phyloP scores from a whole-genome alignment of 2,113 vertebrate species.

The Cynocephalus volans region DNA sequence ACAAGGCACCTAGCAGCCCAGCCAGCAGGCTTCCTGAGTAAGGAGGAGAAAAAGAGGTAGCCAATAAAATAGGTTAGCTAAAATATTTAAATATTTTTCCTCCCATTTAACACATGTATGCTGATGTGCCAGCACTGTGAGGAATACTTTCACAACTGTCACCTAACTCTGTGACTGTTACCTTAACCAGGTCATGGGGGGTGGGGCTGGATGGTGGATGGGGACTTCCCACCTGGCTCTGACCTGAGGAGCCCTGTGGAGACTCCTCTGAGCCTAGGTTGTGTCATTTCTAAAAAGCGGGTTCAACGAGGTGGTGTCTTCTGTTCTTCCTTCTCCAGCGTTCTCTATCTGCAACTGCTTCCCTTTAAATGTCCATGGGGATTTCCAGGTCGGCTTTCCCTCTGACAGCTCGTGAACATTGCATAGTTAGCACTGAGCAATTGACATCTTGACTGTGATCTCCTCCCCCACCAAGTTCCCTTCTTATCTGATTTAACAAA shows the following conservation, averaged over 20 bases:
- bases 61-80: neutral
- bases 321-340: rapidly evolving
- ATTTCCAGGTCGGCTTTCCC: neutral
- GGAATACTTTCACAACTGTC: rapidly evolving
- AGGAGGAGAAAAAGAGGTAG: neutral
- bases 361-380: neutral
- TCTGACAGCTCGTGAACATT: neutral
- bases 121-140: neutral
- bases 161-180: too few species aligned
- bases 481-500: neutral
- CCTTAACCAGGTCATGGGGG: neutral
- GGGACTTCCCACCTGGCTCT: neutral
- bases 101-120: neutral
- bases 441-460: too few species aligned
- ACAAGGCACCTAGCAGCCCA: neutral
- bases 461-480: neutral
- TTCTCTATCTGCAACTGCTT: neutral
- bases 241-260: neutral
- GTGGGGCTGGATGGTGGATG: too few species aligned
- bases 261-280: neutral
- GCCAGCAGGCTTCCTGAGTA: neutral
- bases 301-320: neutral
- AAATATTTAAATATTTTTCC: neutral
- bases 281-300: neutral
- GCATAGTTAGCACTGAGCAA: neutral